phyloP scores from a whole-genome alignment of 2,888 invertebrate species.

The Pandemis corylana region DNA sequence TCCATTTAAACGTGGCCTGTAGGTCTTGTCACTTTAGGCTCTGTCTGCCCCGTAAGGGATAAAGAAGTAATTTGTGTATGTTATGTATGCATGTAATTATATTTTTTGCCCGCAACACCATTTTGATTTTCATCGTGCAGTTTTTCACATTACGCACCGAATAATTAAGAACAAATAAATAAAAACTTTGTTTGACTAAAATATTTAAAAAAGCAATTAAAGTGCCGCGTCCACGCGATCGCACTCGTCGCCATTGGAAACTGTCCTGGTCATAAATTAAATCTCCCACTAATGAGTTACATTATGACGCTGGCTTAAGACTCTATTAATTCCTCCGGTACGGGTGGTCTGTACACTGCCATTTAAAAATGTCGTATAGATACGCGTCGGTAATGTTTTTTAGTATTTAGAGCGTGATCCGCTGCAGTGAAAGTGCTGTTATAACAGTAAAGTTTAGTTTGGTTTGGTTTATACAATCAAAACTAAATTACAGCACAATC shows the following conservation, averaged over 20 bases:
- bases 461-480: neutral
- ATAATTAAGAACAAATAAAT: too few species aligned
- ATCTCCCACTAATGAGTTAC: constrained; percentile 72
- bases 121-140: too few species aligned
- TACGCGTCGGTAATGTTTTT: constrained; percentile 12
- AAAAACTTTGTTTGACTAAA: neutral
- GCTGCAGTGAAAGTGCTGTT: constrained; percentile 4
- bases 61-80: too few species aligned
- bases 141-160: too few species aligned
- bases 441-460: neutral
- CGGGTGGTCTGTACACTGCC: constrained; percentile 59
- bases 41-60: too few species aligned
- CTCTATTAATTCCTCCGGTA: constrained; percentile 63
- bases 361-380: constrained; percentile 35
- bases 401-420: constrained; percentile 11
- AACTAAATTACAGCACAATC: too few species aligned
- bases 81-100: too few species aligned
- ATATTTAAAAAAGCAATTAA: neutral
- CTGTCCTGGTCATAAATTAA: constrained; percentile 72
- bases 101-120: too few species aligned
- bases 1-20: too few species aligned
- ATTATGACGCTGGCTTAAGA: constrained; percentile 69
- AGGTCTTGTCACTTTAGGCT: too few species aligned
- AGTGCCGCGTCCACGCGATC: constrained; percentile 48
- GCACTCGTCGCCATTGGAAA: constrained; percentile 52